Evolutionary conservation across 2,888 invertebrate genomes (phyloP), one percentile per base, ranked within the genome.

Genomic region (Eristalis intricaria): DNA sequence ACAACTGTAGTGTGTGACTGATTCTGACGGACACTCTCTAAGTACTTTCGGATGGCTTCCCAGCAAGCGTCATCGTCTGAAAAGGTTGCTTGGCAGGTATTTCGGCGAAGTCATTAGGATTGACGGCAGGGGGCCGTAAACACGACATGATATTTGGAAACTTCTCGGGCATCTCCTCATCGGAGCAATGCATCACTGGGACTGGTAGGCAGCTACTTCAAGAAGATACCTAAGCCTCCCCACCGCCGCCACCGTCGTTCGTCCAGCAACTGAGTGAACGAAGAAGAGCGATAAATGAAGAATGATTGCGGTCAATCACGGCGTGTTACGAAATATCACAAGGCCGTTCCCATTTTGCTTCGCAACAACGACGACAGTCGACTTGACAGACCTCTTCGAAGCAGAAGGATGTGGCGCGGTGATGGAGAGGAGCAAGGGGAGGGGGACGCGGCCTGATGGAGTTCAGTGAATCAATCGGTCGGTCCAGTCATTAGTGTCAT

Each of bases 281-380:
- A 77, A 56, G 63, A 75, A 65, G 69, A 76, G 73, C 40, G 26
- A 73, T 71, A 84, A 85, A 80, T 76, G 81, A 79, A 79, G 77
- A 85, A 81, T 70, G 86, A 82, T 81, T 81, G 77, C 77, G 81
- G 82, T 82, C 82, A 82, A 86, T 78, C 74, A 61, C 50, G 50
- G 50, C 50, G 64, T 56, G 74, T 86, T 86, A 86, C 78, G 78
- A 86, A 82, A 86, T 70, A 82, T 82, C 74, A 75, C 86, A 86
- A 86, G 86, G 86, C 82, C 86, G 78, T 82, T 70, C 74, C 68
- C 64, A 85, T 80, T 81, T 43, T 10, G 64, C 75, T 74, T 66
- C 79, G 71, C 40, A 60, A 61, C 66, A 23, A 58, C 40, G 35
- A 35, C 32, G 38, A 70, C 50, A 50, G n/a, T 50, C 7, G 43